Percentiles rank a stretch among this genome's conserved stretches.
Conservation (phyloP, 2,113 vertebrate genomes). For the Percina caprodes region DNA sequence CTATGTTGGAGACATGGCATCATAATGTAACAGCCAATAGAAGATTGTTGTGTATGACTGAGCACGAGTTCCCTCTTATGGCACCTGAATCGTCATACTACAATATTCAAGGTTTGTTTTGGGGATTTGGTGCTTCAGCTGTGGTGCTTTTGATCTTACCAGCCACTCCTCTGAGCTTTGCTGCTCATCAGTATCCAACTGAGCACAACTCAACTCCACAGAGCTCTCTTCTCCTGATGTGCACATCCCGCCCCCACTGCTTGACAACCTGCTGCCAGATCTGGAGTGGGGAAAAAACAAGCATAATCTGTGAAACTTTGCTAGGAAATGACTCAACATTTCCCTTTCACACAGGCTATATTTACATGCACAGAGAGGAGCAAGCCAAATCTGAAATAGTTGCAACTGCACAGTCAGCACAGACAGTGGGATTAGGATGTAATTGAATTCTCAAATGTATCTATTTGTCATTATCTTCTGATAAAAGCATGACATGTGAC, state of each 20-base stretch:
- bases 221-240: slow-evolving; percentile 72
- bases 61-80: not conserved
- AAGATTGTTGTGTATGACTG: not conserved
- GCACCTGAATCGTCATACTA: slow-evolving; percentile 4
- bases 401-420: slow-evolving; percentile 18
- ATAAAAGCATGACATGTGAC: not conserved
- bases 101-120: slow-evolving; percentile 22
- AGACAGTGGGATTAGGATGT: not conserved
- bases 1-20: not conserved
- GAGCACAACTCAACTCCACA: slow-evolving; percentile 58
- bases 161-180: slow-evolving; percentile 62
- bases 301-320: slow-evolving; percentile 29
- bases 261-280: slow-evolving; percentile 68
- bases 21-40: not conserved
- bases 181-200: slow-evolving; percentile 59
- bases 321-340: slow-evolving; percentile 18
- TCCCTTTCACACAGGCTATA: slow-evolving; percentile 30
- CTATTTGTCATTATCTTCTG: not conserved
- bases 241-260: slow-evolving; percentile 46
- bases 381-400: slow-evolving; percentile 11
- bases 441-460: not conserved
- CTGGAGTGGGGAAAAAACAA: slow-evolving; percentile 56
- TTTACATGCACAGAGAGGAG: slow-evolving; percentile 20
- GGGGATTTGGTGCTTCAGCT: slow-evolving; percentile 28
- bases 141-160: slow-evolving; percentile 70